Percentiles rank a stretch among this genome's conserved stretches.
Conservation (phyloP, 2,888 invertebrate genomes). For the Terebella lapidaria region DNA sequence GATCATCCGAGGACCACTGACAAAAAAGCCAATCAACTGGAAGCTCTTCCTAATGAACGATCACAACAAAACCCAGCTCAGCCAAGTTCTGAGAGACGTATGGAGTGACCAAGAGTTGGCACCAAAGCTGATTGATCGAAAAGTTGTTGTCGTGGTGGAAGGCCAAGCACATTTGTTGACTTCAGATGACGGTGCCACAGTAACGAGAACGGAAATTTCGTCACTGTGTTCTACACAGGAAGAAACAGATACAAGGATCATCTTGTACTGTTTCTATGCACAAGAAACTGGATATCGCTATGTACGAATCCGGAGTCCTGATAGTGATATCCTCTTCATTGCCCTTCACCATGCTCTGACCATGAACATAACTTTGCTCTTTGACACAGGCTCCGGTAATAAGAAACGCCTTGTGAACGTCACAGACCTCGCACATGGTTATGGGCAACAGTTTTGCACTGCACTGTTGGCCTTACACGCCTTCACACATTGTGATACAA, state of each 20-base stretch:
- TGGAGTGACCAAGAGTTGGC: background rate
- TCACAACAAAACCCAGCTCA: background rate
- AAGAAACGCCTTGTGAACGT: too few relatives aligned
- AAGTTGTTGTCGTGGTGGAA: background rate
- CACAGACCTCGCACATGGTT: too few relatives aligned
- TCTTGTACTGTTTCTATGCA: too few relatives aligned
- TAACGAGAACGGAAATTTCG: background rate
- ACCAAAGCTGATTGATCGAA: background rate
- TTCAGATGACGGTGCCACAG: background rate
- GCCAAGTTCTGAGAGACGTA: background rate
- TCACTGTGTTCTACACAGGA: background rate
- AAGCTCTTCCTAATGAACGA: background rate
- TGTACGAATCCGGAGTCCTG: background rate
- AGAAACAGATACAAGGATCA: constrained; percentile 5
- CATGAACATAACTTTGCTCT: too few relatives aligned
- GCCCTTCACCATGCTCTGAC: too few relatives aligned
- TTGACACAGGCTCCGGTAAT: too few relatives aligned
- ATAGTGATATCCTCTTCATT: too few relatives aligned
- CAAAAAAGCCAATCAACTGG: constrained; percentile 1
- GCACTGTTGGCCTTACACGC: background rate
- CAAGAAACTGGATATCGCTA: background rate
- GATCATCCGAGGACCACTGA: background rate
- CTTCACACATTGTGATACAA: background rate
- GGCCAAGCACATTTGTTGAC: background rate
- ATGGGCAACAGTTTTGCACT: too few relatives aligned